Evolutionary conservation across 2,888 invertebrate genomes (phyloP).

Genomic region (Molorchus minor): DNA sequence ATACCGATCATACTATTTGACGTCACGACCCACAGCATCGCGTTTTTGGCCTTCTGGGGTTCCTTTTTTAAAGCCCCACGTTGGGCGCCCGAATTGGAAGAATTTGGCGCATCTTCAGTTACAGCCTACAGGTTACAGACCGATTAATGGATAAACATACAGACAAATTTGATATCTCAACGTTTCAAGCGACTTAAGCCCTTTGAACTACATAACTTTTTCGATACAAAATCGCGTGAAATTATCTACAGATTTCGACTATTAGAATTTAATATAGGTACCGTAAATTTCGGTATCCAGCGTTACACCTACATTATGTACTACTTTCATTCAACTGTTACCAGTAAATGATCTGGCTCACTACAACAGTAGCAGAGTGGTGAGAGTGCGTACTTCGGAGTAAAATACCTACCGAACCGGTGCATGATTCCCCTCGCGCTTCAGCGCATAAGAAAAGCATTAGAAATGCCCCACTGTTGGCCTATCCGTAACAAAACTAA

Average conservation of each 20-base stretch:
- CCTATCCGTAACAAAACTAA: conserved; percentile 58
- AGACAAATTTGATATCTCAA: too few relatives aligned
- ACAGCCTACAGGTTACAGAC: too few relatives aligned
- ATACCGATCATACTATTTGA: too few relatives aligned
- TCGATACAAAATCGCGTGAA: too few relatives aligned
- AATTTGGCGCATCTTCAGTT: too few relatives aligned
- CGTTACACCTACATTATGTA: not conserved
- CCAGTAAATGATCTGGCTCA: not conserved
- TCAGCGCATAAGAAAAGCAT: conserved; percentile 44
- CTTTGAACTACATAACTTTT: too few relatives aligned
- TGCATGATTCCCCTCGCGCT: conserved; percentile 47
- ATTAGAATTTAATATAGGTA: conserved; percentile 37
- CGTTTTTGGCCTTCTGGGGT: too few relatives aligned
- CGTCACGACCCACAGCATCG: too few relatives aligned
- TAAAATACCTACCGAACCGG: conserved; percentile 18
- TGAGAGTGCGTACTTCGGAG: conserved; percentile 6
- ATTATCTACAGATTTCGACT: conserved; percentile 18
- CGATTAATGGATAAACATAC: too few relatives aligned
- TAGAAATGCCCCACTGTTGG: conserved; percentile 51
- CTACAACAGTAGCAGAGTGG: conserved; percentile 9
- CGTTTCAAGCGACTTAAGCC: too few relatives aligned
- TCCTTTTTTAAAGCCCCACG: too few relatives aligned
- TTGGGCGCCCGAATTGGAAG: too few relatives aligned
- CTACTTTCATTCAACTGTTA: not conserved
- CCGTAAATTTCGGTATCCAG: conserved; percentile 30